Conservation (phyloP, 2,113 vertebrate species). For the Larimichthys polyactis region DNA sequence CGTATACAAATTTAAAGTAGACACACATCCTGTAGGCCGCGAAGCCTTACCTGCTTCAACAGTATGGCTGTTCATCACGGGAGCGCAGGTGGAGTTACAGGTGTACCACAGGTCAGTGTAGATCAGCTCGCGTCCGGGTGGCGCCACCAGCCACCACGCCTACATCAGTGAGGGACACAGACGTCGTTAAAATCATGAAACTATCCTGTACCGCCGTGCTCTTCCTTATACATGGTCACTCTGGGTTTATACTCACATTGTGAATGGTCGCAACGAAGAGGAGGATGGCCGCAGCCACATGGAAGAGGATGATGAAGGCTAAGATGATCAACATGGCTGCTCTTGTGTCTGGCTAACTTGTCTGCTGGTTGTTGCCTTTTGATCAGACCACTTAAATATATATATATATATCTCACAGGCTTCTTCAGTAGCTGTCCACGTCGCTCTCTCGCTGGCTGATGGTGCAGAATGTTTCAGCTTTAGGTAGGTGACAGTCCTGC, state of each 20-base stretch:
- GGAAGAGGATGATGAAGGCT: conserved; percentile 86
- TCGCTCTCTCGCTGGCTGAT: neutral
- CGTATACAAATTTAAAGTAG: neutral
- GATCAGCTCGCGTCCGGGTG: neutral
- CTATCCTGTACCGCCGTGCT: neutral
- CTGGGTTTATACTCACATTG: conserved; percentile 76
- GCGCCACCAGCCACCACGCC: conserved; percentile 82
- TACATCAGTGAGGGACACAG: conserved; percentile 28
- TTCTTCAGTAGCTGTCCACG: neutral
- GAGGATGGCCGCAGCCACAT: conserved; percentile 78
- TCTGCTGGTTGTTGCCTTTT: neutral
- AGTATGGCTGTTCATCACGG: conserved; percentile 71
- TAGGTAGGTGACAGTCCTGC: neutral
- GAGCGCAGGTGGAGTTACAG: conserved; percentile 81
- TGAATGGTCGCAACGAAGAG: conserved; percentile 83
- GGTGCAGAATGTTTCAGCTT: neutral
- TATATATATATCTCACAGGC: neutral
- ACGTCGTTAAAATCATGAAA: neutral
- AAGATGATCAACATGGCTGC: conserved; percentile 85
- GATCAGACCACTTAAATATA: conserved; percentile 4
- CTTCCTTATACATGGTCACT: too few relatives aligned
- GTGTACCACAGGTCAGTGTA: conserved; percentile 83
- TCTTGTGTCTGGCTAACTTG: conserved; percentile 9
- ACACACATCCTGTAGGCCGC: neutral
- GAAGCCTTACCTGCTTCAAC: conserved; percentile 61